Evolutionary conservation across 2,888 invertebrate genomes (phyloP), one percentile per base, ranked within the genome.

Genomic region (Graphium colonna): DNA sequence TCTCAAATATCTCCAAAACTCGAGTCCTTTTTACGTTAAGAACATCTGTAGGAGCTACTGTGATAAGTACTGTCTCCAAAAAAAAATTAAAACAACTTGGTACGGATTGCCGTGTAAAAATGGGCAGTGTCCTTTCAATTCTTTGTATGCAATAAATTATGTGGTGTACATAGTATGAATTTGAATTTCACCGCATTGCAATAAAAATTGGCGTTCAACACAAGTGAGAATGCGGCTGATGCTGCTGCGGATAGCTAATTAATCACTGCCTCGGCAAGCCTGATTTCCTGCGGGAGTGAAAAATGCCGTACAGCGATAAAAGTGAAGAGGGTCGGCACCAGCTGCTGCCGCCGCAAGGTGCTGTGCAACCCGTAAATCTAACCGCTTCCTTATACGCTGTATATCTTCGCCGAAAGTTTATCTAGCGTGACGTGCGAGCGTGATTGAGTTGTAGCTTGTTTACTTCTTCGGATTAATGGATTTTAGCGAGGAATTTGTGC

Each of bases 271-370:
- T 71, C 62, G 64, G 73, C 65, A 60, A 64, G 60, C 64, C 73
- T 77, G 78, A 82, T 83, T 83, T 81, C 77, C 79, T 75, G 66
- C 60, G 75, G 69, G 71, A 77, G 73, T 75, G 75, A 79, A 83
- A 83, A 84, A 81, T 76, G 76, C 80, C 77, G 75, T 73, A 72
- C 77, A 73, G 78, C 76, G 76, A 81, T 81, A 82, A 77, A 79
- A 72, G 75, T 75, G 79, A 78, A 72, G 71, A 78, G 80, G 79
- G 82, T 79, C 72, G 62, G 56, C 51, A 55, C 60, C 64, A 62
- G 62, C 64, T 68, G 69, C 66, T 70, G 63, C 63, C 64, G 53
- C 51, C 50, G 45, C 41, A 42, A 56, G 50, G 60, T 57, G 59
- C 58, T 40, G 48, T 48, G 52, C 52, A 58, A 47, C 58, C 58